Base-by-base conservation (phyloP, 2,888 invertebrate genomes). In the Heteromurus nitidus region DNA sequence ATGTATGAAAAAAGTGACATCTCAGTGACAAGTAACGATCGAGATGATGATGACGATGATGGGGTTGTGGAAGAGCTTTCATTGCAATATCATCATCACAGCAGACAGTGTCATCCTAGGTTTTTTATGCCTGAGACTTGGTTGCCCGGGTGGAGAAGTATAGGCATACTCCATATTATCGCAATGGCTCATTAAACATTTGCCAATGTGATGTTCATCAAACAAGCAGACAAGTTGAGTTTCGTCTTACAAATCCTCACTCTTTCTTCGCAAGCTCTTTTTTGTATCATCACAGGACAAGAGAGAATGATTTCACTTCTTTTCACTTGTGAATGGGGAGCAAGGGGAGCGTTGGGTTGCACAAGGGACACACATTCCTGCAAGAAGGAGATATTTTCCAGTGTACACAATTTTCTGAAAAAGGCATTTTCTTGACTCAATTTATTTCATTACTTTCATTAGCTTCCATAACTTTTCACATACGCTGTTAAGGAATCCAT, bases 171-270 rank as follows among this genome's bases (percentile, higher is more conserved):
- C 20, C 68, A 30, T 79, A 79, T 79, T 79, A 79, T 70, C 69
- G 67, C 80, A 69, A 80, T 80, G 80, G 80, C 80, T 80, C 80
- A 80, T 80, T 80, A 80, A 80, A 80, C 80, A 80, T 80, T 80
- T 80, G 80, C 74, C 74, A 80, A 74, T 65, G 67, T 74, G 65
- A 80, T 80, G 74, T 44, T 74, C 74, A 65, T 72, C 55, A 47
- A 67, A 72, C 50, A 31, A 36, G 24, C 53, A 72, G 44, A 44
- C 55, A 68, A n/a, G n/a, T n/a, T 36, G 36, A 13, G 28, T 36
- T 47, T 58, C n/a, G 55, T 60, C 42, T 9, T 18, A 50, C 50
- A 50, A 36, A 36, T 60, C 60, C 7, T 30, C 20, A 31, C 62
- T 62, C 62, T 62, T 30, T 31, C 18, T 24, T 62, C 28, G 28